Evolutionary conservation across 2,797 vertebrate genomes (phyloP), one percentile per base, ranked within the genome.

Genomic region (Neoniphon sammara): DNA sequence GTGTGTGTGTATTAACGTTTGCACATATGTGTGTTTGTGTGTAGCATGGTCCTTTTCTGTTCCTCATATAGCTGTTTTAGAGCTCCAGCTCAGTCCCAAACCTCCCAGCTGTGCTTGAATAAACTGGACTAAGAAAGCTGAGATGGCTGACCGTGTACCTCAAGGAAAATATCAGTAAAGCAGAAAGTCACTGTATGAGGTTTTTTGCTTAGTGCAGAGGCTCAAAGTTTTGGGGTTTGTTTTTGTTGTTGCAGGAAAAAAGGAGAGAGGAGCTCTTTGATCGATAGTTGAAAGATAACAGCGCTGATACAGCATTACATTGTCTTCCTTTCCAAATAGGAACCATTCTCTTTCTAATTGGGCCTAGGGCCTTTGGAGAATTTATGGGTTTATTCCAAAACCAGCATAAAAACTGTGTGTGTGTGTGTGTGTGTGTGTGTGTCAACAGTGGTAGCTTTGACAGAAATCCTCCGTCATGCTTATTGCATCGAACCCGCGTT

Each of bases 311-410:
- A 69, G 59, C 71, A 75, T 66, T 66, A 53, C 34, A 56, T 49
- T 74, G 57, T 78, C 77, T 72, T 65, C 34, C 27, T 57, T 63
- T 73, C 34, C 56, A 50, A 81, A 77, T 62, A 77, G 39, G 80
- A 82, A 49, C 70, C 2, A 2, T 57, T 80, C 53, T 23, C 69
- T 76, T 75, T 79, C 60, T 86, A 81, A 87, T 82, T 85, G 66
- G 58, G n/a, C 46, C 71, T 62, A 25, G 18, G 62, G 67, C 50
- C 61, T 82, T 46, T 3, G 50, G 79, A 76, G 73, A 82, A 49
- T 71, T 44, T 2, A n/a, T 49, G 53, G 7, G 34, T 78, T 73
- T 59, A 23, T 34, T 74, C 36, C 52, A 68, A 64, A 59, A 15
- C 57, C 9, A 7, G 30, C 21, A 66, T 47, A 63, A 62, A 66